Base-by-base conservation (phyloP, 1,140 invertebrate species). In the Vanessa atalanta region DNA sequence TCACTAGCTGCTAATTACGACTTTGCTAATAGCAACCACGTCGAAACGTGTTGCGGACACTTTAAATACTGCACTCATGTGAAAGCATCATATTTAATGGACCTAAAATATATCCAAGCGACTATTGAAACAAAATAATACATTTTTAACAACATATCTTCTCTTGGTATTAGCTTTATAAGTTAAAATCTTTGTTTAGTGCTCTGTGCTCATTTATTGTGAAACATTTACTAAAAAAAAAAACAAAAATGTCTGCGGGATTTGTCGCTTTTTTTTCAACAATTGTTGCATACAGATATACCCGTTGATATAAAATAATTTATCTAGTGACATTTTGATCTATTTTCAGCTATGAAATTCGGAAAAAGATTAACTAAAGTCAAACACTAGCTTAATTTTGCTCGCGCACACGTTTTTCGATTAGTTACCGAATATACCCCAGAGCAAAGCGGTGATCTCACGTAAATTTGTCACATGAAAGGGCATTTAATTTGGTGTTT, bases 1-100 rank as follows among this genome's bases (percentile, higher is more conserved):
- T 89, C 86, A 88, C 76, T 89, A 86, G 83, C 80, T 86, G 86
- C 86, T 89, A 91, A 91, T 91, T 90, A 90, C 87, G 87, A 87
- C 82, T 88, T 86, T 87, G 89, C 89, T 91, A 89, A 86, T 81
- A 80, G 84, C 65, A 82, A 81, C 80, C 73, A 73, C 80, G 53
- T 57, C 16, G 20, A 23, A 57, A 57, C 53, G 53, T 57, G 53
- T 57, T 57, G 53, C 16, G 53, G 53, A 23, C 20, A 57, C 53
- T 57, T 43, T 57, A 57, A 57, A 57, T 57, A 57, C 53, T 53
- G 50, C 15, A n/a, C 16, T n/a, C n/a, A n/a, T 23, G 15, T 23
- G 53, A 2, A 12, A 20, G 16, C 16, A 26, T 55, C 16, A 55
- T 55, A 55, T 23, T 57, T 26, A 9, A 57, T 57, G 23, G 20